Percentiles rank a stretch among this genome's conserved stretches.
phyloP scores from a whole-genome alignment of 2,113 vertebrate genomes.

The Meles meles region DNA sequence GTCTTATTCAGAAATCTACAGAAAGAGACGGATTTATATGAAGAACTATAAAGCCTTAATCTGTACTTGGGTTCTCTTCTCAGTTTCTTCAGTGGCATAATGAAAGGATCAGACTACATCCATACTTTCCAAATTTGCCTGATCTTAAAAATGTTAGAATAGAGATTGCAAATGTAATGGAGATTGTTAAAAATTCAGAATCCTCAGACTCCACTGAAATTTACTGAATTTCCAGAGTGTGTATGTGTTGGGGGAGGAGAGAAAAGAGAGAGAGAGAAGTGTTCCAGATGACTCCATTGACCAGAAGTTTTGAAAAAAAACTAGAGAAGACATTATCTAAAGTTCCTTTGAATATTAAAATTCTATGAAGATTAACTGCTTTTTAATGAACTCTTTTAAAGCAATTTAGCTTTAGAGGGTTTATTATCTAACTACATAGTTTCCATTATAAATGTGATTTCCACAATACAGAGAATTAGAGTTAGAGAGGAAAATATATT shows the following conservation, averaged over 20 bases:
- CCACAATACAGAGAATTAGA: background rate
- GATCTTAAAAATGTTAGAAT: background rate
- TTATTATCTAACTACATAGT: background rate
- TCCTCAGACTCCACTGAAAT: background rate
- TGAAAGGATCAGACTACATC: background rate
- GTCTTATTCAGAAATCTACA: background rate
- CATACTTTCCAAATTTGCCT: background rate
- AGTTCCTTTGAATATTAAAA: background rate
- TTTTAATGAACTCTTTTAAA: constrained; percentile 23
- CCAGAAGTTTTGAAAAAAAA: background rate
- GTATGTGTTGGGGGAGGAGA: background rate
- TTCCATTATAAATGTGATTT: constrained; percentile 33
- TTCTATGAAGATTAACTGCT: background rate
- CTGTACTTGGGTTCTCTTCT: background rate
- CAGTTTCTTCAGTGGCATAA: background rate
- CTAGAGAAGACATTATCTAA: background rate
- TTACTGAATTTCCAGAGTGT: background rate
- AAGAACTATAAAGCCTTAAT: background rate
- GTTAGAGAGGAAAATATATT: background rate
- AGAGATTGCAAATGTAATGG: background rate
- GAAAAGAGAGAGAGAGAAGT: background rate
- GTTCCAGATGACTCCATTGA: background rate
- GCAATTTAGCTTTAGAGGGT: background rate
- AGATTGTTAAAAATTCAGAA: background rate
- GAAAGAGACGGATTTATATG: background rate